Base-by-base conservation (phyloP, 2,113 vertebrate genomes). In the Carassius gibelio region DNA sequence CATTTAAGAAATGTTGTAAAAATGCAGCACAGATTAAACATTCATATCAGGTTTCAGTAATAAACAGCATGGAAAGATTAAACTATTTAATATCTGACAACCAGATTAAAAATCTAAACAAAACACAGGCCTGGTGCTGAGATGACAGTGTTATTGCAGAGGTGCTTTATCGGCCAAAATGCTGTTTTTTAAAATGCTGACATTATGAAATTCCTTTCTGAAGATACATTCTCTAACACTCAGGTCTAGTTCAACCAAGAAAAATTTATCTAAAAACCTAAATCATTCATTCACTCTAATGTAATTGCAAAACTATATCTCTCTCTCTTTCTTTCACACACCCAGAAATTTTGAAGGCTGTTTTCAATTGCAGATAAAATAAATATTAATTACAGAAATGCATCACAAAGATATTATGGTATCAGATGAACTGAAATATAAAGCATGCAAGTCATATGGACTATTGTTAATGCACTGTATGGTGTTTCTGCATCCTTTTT, bases 1-100 rank as follows among this genome's bases (percentile, higher is more conserved):
- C 66, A 74, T 86, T 84, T 50, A 55, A 84, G 57, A 77, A 72
- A 83, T 76, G 13, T 34, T 69, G 17, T 81, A 34, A 52, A 52
- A 81, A 81, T 15, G 4, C 11, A 64, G 42, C 79, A 48, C 59
- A 68, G 42, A 50, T 62, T 19, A 80, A 80, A 64, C 57, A 62
- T 48, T 48, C 59, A 69, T 55, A 69, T 69, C 80, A 52, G 38
- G 61, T 52, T 15, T n/a, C 23, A n/a, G 5, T 84, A 11, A 59
- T n/a, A 42, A 5, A 19, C 64, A 66, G 3, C 17, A 8, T 38
- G 45, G 80, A 26, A 8, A 61, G 42, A 83, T 76, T 17, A 84
- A 50, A 45, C 52, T 1, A 85, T 68, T 77, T 84, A 36, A 82
- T 82, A 69, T 82, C 48, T 26, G 15, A 30, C 80, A 36, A 69